phyloP scores from a whole-genome alignment of 2,797 vertebrate genomes.

The Gymnoscopelus microlampas region DNA sequence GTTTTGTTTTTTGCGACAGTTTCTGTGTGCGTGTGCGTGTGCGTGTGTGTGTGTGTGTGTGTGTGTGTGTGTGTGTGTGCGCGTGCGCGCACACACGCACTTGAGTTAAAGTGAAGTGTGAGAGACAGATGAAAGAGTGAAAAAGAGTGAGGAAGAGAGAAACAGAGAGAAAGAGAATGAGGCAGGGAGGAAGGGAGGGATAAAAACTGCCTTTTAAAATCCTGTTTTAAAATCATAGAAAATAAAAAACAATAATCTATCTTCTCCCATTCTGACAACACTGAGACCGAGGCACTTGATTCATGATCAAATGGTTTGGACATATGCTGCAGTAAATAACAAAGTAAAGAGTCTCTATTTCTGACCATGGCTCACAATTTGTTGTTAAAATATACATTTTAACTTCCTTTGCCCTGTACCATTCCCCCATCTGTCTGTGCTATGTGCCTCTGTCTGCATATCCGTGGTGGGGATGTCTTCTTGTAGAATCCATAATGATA shows the following conservation, averaged over 20 bases:
- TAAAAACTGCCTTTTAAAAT: constrained; percentile 58
- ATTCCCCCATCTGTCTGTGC: constrained; percentile 23
- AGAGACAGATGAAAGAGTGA: not conserved
- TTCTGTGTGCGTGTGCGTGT: constrained; percentile 16
- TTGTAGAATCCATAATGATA: constrained; percentile 50
- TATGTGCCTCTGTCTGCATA: constrained; percentile 14
- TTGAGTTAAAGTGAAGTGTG: not conserved
- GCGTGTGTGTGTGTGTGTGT: constrained; percentile 42
- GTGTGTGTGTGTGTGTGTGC: constrained; percentile 8
- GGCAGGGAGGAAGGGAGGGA: not conserved
- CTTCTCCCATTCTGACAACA: constrained; percentile 16
- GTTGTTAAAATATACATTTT: constrained; percentile 34
- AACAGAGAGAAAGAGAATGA: not conserved
- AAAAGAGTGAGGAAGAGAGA: not conserved
- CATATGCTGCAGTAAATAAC: constrained; percentile 45
- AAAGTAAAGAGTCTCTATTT: constrained; percentile 42
- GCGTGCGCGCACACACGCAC: not conserved
- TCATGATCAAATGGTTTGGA: constrained; percentile 56
- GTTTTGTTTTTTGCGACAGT: constrained; percentile 56
- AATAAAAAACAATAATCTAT: constrained; percentile 58
- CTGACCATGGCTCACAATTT: constrained; percentile 45
- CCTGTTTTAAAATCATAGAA: constrained; percentile 49
- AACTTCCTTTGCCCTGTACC: not conserved
- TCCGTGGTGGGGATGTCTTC: constrained; percentile 21
- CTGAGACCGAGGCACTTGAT: constrained; percentile 55